These are phyloP conservation scores for Eupithecia inturbata DNA, from an alignment of 2,888 invertebrate genomes.

Conservation along the genomic window DNA sequence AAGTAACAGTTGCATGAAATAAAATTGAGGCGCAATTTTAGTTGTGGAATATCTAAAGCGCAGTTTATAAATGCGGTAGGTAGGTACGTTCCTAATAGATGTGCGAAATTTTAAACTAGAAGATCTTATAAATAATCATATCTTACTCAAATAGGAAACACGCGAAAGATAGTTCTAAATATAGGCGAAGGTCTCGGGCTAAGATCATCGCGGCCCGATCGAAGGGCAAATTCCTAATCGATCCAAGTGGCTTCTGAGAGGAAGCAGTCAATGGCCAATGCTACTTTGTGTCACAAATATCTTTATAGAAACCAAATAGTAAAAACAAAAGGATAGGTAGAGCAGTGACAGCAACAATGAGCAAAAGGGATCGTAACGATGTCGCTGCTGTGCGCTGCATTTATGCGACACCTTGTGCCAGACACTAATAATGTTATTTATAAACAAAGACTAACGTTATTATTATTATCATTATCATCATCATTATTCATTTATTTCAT, in stretches of 20 bases:
- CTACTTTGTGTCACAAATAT: too few relatives aligned
- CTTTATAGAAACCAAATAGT: not conserved
- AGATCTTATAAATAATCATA: not conserved
- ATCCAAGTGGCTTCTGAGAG: constrained; percentile 47
- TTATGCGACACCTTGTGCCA: not conserved
- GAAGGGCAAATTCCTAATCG: constrained; percentile 60
- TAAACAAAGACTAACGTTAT: too few relatives aligned
- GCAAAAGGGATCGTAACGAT: not conserved
- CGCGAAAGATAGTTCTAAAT: constrained; percentile 29
- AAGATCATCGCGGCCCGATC: constrained; percentile 51
- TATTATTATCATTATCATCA: too few relatives aligned
- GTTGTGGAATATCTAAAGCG: not conserved
- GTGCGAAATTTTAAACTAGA: not conserved
- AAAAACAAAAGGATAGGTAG: not conserved
- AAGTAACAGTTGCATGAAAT: not conserved
- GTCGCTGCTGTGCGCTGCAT: not conserved
- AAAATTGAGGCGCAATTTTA: not conserved
- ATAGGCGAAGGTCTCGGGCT: constrained; percentile 47
- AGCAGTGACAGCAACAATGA: too few relatives aligned
- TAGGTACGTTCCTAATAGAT: not conserved
- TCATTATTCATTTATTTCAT: too few relatives aligned
- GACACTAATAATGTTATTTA: not conserved
- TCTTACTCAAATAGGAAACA: not conserved
- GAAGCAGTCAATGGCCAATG: constrained; percentile 9
- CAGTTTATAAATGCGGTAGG: not conserved